Evolutionary conservation across 2,113 vertebrate genomes (phyloP).

Genomic region (Excalfactoria chinensis): DNA sequence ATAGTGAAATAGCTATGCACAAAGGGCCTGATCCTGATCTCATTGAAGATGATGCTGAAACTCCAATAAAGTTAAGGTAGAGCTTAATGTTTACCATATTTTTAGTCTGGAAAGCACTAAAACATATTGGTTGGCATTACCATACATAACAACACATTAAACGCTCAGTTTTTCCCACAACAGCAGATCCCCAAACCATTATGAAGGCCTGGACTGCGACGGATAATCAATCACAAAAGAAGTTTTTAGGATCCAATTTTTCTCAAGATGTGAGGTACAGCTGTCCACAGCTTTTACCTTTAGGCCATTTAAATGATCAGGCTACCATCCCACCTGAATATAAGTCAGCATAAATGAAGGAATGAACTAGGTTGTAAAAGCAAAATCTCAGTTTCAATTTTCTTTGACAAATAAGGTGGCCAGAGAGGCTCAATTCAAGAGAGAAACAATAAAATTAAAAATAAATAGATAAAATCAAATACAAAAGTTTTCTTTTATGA

Average conservation of each 20-base stretch:
- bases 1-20: neutral
- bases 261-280: neutral
- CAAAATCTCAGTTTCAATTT: neutral
- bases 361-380: neutral
- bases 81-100: accelerated
- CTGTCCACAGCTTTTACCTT: neutral
- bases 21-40: neutral
- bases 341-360: neutral
- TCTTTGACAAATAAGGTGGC: neutral
- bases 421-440: neutral
- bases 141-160: neutral
- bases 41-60: neutral
- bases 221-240: neutral
- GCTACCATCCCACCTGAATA: neutral
- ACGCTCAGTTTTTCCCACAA: neutral
- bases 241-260: neutral
- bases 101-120: neutral
- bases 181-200: neutral
- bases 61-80: neutral
- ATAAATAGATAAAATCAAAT: neutral
- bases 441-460: neutral
- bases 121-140: neutral
- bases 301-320: neutral
- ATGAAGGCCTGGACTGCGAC: neutral
- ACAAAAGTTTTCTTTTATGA: neutral